Evolutionary conservation across 2,888 invertebrate genomes (phyloP).

Genomic region (Lacanobia wlatinum): DNA sequence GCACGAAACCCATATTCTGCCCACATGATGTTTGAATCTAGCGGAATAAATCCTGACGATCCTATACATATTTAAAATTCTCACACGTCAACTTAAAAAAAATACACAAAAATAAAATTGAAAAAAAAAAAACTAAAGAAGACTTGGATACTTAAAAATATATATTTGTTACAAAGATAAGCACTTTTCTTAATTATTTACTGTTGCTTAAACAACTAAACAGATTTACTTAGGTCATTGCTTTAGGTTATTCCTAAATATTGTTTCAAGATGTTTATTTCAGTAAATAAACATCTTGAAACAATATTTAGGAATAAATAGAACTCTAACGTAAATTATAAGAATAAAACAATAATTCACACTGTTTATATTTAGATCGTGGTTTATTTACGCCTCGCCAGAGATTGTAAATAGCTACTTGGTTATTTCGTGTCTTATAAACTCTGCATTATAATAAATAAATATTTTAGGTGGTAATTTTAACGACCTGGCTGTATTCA

Average conservation of each 20-base stretch:
- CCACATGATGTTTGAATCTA: too few species aligned
- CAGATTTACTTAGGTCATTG: conserved; percentile 42
- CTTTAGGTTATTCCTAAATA: not conserved
- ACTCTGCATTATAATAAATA: not conserved
- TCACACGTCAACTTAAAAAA: too few species aligned
- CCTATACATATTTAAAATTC: too few species aligned
- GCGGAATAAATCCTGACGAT: too few species aligned
- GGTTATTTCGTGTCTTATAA: not conserved
- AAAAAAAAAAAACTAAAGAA: too few species aligned
- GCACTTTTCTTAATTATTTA: not conserved
- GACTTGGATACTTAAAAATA: too few species aligned
- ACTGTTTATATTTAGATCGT: not conserved
- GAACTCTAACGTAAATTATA: not conserved
- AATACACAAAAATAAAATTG: too few species aligned
- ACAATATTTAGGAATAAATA: conserved; percentile 29
- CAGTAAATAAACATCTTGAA: conserved; percentile 7
- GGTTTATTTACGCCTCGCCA: conserved; percentile 8
- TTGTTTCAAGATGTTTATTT: too few species aligned
- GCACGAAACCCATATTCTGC: too few species aligned
- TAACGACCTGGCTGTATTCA: not conserved
- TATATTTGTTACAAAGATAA: not conserved
- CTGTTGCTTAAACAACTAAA: conserved; percentile 4
- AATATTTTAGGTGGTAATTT: not conserved
- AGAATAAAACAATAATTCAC: conserved; percentile 10
- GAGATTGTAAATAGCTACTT: not conserved